Base-by-base conservation (phyloP, 2,888 invertebrate genomes). In the Harpalus rufipes region DNA sequence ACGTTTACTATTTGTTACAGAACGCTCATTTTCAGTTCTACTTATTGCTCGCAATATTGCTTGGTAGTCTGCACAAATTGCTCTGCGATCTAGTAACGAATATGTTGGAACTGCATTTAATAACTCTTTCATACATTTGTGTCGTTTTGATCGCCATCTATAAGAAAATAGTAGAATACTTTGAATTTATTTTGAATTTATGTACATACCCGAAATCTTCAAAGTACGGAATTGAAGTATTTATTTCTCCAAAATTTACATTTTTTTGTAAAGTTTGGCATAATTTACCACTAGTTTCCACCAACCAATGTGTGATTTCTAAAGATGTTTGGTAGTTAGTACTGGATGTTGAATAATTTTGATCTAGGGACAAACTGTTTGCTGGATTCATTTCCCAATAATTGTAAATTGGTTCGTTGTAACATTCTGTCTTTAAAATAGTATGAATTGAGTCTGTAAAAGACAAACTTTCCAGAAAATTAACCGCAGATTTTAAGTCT, bases 31-130 rank as follows among this genome's bases (percentile, higher is more conserved):
- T 89, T 97, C 96, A 61, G 93, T 91, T 86, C 96, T 93, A 86
- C 95, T 95, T 83, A 97, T 95, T 14, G 92, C 90, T 44, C 96
- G 92, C 86, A 96, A 91, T 0, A 91, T 89, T 0, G 96, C 93
- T 90, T 96, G 93, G 89, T 95, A 96, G 90, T 97, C 97, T 81
- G 94, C 87, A 0, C 93, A 91, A 6, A 94, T 90, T 0, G 93
- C 91, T 86, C 92, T 92, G 80, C 93, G 91, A 87, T 95, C 94
- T 25, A 94, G 90, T 12, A 90, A 88, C 5, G 90, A 90, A 7
- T 91, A 91, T 6, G 90, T 89, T 41, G 93, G 92, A 61, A 95
- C 88, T 7, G 92, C 92, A 74, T 92, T 91, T 3, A 92, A 91
- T 65, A 96, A 89, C 88, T 92, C 88, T 89, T 90, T 51, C 89